Evolutionary conservation across 1,140 invertebrate species (phyloP).

Genomic region (Ceratina japonica): DNA sequence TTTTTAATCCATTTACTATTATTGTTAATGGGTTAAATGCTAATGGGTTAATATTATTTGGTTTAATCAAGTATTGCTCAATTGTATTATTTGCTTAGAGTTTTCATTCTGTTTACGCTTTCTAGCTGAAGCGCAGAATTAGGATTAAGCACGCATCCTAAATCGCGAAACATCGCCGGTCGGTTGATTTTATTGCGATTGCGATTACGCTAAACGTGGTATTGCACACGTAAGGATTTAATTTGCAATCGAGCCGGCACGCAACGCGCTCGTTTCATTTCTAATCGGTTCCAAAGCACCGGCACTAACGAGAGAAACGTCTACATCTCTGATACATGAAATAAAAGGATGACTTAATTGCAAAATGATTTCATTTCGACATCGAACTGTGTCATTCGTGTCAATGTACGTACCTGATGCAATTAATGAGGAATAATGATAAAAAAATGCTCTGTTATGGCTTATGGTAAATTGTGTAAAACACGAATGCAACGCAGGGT

Average conservation of each 20-base stretch:
- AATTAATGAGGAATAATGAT: not conserved
- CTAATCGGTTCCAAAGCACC: not conserved
- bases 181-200: constrained; percentile 25
- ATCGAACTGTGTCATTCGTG: no score
- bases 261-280: not conserved
- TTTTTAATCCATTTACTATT: no score
- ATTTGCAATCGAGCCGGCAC: constrained; percentile 15
- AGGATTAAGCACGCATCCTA: not conserved
- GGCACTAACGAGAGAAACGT: constrained; percentile 3
- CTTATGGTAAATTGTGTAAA: not conserved
- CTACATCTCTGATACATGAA: not conserved
- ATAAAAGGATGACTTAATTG: not conserved
- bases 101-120: constrained; percentile 21
- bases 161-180: constrained; percentile 7
- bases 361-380: not conserved
- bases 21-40: no score
- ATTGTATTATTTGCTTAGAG: no score
- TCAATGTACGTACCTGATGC: no score
- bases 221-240: constrained; percentile 17
- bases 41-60: no score
- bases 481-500: not conserved
- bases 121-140: constrained; percentile 28
- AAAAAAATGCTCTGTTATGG: not conserved
- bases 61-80: not conserved
- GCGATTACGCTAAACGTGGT: constrained; percentile 8